Base-by-base conservation (phyloP, 2,113 vertebrate genomes). In the Peromyscus leucopus region DNA sequence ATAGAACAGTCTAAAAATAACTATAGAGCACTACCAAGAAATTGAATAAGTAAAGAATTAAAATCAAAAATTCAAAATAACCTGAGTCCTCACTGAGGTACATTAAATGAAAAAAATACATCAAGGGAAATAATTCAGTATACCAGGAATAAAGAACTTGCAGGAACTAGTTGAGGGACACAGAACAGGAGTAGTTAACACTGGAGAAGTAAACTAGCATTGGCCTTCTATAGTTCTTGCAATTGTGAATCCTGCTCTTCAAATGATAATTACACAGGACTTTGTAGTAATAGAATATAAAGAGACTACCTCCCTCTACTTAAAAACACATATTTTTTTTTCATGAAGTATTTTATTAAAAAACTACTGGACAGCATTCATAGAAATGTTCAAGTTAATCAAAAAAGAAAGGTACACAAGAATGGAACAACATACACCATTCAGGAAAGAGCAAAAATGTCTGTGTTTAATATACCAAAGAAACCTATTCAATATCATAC, bases 41-140 rank as follows among this genome's bases (percentile, higher is more conserved):
- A 86, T 13, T 85, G 15, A 46, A 31, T 84, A 42, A 84, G 57
- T 65, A 31, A 93, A 59, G 11, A 95, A 93, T 84, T 82, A 91
- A 84, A 84, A 63, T 84, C 0, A 74, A 76, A 93, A 93, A 85
- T 28, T 21, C 55, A 83, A 36, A 69, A 82, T 39, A 74, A 69
- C 61, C 31, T 48, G 28, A 72, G 24, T 93, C 3, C 82, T 83
- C 63, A 67, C 33, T 24, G 21, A 89, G 10, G 7, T 31, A n/a
- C 5, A 57, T 5, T 86, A 76, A 75, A 83, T 48, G 61, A 33
- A 55, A 79, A 88, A 89, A 95, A 72, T 31, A 69, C 1, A 79
- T 16, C 10, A 33, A 39, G 36, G 42, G 26, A 92, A 92, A 82
- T 51, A 86, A 69, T 92, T 92, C 69, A 90, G 19, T 31, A 72